phyloP scores from a whole-genome alignment of 2,797 vertebrate genomes.

The Philypnodon macrostomus region DNA sequence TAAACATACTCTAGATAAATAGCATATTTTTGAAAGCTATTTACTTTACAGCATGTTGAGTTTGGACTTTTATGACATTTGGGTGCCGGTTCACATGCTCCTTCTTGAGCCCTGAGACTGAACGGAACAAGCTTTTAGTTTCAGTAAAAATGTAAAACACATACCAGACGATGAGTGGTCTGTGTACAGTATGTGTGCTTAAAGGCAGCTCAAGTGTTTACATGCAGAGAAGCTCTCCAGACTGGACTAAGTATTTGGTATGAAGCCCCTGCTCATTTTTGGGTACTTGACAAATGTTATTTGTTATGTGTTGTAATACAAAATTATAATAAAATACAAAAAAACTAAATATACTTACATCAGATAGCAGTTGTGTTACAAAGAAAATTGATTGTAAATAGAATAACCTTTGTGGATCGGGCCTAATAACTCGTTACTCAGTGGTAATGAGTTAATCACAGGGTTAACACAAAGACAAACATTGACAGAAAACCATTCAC shows the following conservation, averaged over 20 bases:
- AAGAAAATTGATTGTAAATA: too few relatives aligned
- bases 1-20: too few relatives aligned
- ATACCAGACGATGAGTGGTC: too few relatives aligned
- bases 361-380: too few relatives aligned
- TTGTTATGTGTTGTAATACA: neutral
- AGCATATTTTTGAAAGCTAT: too few relatives aligned
- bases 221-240: constrained; percentile 11
- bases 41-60: too few relatives aligned
- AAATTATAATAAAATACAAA: neutral
- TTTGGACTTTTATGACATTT: constrained; percentile 2
- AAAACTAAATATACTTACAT: neutral
- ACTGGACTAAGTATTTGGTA: neutral
- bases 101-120: constrained; percentile 39
- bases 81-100: constrained; percentile 9
- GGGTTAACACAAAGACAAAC: too few relatives aligned
- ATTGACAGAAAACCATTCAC: too few relatives aligned
- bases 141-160: constrained; percentile 48
- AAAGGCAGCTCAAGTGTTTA: constrained; percentile 31
- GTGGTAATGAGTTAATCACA: too few relatives aligned
- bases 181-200: too few relatives aligned
- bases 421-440: too few relatives aligned
- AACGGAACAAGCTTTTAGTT: constrained; percentile 45
- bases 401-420: too few relatives aligned
- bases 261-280: neutral
- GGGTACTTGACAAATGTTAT: neutral